phyloP scores from a whole-genome alignment of 2,113 vertebrate species.

The Pygathrix nemaeus region DNA sequence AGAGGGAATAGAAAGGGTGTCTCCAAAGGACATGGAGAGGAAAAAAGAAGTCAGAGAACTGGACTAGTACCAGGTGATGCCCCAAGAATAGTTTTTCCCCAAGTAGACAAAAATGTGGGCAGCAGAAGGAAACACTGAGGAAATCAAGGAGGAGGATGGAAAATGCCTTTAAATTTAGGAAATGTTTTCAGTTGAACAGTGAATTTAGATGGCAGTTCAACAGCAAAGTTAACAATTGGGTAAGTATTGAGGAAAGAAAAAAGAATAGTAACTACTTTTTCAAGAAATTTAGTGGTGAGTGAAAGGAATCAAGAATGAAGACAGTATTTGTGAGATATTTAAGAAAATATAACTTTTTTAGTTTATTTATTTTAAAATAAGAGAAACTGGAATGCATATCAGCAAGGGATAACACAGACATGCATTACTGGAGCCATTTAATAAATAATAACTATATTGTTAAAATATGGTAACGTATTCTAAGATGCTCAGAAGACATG shows the following conservation, averaged over 20 bases:
- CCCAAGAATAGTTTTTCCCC: neutral
- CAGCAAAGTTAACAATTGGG: neutral
- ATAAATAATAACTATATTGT: neutral
- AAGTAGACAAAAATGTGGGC: neutral
- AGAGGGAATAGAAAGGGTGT: rapidly evolving
- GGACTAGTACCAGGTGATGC: neutral
- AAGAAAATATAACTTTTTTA: neutral
- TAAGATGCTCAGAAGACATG: neutral
- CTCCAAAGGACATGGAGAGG: neutral
- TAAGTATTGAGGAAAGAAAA: neutral
- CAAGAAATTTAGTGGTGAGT: neutral
- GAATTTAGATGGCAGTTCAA: neutral
- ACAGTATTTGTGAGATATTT: neutral
- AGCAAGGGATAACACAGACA: neutral
- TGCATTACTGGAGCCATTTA: neutral
- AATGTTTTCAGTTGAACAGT: neutral
- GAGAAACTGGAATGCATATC: neutral
- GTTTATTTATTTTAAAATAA: neutral
- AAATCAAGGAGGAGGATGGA: neutral
- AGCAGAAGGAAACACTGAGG: neutral
- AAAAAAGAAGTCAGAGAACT: neutral
- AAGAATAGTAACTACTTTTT: neutral
- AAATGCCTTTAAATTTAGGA: neutral
- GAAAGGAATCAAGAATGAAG: neutral
- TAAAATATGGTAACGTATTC: neutral